Base-by-base conservation (phyloP, 1,140 invertebrate genomes). In the Temnothorax nylanderi region DNA sequence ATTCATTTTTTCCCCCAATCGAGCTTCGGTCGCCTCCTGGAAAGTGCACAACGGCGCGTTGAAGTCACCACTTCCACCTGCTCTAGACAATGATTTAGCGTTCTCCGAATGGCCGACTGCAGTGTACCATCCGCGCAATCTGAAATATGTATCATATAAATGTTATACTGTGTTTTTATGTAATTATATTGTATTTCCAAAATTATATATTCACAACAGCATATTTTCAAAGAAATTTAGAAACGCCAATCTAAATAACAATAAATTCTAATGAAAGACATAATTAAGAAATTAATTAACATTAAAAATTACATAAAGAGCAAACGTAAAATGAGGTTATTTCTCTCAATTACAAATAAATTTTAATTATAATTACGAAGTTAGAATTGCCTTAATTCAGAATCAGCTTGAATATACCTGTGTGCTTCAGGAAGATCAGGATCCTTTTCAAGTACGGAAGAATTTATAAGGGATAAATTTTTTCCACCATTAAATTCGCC, bases 361-460 rank as follows among this genome's bases (percentile, higher is more conserved):
- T 71, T 65, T 37, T 37, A 65, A 41, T 65, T 65, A 10, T 65
- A 18, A 65, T 65, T n/a, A 65, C 8, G 1, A 65, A 37, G 1
- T 65, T 65, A 65, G 7, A 37, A 37, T 37, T 65, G 7, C n/a
- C 13, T 65, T 5, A 34, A 34, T 37, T 64, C 10, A 65, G 3
- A 65, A 3, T n/a, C 62, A 65, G 62, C 3, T 65, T 37, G 1
- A 65, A 71, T n/a, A 26, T 88, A 94, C 94, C 87, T 96, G 93
- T 99, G 98, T 1, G 98, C 97, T 93, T 99, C 98, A 5, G 97
- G 96, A 10, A 99, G 96, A 93, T 99, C 98, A 0, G 99, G 99
- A 96, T 99, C 98, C 0, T 98, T 92, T 92, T 97, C 96, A 60
- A 98, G 54, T 80, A 96, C 94, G 5, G 97, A 96, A 5, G 96